Base-by-base conservation (phyloP, 2,888 invertebrate genomes). In the Hydroisotoma schaefferi region DNA sequence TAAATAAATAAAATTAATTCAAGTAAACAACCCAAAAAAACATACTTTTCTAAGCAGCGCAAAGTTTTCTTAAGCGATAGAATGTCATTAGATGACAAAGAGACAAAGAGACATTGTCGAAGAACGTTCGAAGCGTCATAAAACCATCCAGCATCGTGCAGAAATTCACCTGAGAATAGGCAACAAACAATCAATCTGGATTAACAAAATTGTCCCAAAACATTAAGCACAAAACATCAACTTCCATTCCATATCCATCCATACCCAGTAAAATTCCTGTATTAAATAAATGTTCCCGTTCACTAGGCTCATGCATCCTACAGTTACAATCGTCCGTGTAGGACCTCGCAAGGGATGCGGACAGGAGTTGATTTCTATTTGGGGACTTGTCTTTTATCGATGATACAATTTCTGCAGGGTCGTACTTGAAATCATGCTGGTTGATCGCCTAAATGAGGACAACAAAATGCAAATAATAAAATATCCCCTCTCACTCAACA, bases 81-180 rank as follows among this genome's bases (percentile, higher is more conserved):
- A 20, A 73, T 67, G 46, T 74, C 69, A 5, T 71, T 69, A 33
- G 74, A 74, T 27, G 68, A 65, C 29, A 74, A 68, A 75, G 88
- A 86, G 55, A 89, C 77, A 66, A 82, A 79, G 63, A 86, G 83
- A 73, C 88, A 88, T 10, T 83, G 79, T 40, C 83, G 76, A 68
- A 92, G 79, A 55, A 93, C 84, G 46, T 82, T 80, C 74, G 88
- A 85, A 65, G 89, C 87, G 75, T 89, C 87, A 66, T 81, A 80
- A 76, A 87, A 87, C 89, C 91, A 92, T 0, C 93, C 93, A 0
- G 90, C 89, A 75, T 94, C 94, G 75, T 87, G 87, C 3, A 94
- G 83, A 79, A 94, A 94, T 1, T 76, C 74, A 55, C 78, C 78
- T 77, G 53, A 25, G 20, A 10, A 33, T 10, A 33, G 8, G 15